Conservation (phyloP, 2,888 invertebrate species). For the Drosophila leonis region DNA sequence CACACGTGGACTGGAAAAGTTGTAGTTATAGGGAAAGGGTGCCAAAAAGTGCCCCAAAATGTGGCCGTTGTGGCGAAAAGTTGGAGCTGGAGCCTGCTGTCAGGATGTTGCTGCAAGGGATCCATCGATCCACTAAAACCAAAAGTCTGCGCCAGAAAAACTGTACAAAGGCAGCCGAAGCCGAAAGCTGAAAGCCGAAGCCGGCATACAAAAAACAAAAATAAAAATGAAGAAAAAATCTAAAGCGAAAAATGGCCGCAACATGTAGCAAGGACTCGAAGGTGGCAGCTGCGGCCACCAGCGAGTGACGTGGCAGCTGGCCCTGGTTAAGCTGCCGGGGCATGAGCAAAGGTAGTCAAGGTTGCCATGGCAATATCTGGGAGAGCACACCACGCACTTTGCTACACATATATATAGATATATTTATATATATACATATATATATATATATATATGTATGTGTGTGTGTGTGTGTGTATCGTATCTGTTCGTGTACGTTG, state of each 20-base stretch:
- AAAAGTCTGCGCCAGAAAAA: conserved; percentile 75
- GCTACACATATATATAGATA: conserved; percentile 3
- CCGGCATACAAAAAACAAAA: neutral
- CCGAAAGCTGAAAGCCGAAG: conserved; percentile 32
- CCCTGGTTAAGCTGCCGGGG: conserved; percentile 65
- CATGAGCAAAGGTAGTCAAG: conserved; percentile 78
- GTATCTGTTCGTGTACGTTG: conserved; percentile 47
- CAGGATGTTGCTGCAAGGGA: conserved; percentile 45
- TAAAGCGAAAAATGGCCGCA: conserved; percentile 34
- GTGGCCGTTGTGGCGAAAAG: conserved; percentile 45
- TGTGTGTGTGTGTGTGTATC: conserved; percentile 13
- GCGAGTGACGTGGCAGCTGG: conserved; percentile 35
- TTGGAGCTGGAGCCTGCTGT: conserved; percentile 22
- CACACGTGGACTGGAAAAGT: conserved; percentile 26
- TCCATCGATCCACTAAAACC: conserved; percentile 81
- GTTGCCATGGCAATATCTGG: conserved; percentile 81
- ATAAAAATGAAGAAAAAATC: neutral
- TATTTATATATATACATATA: conserved; percentile 4
- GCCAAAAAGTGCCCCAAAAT: conserved; percentile 41
- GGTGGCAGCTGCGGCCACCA: conserved; percentile 36
- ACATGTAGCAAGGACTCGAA: conserved; percentile 38
- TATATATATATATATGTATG: conserved; percentile 2
- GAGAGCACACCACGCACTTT: conserved; percentile 43
- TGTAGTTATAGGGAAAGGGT: conserved; percentile 17
- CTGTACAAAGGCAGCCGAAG: conserved; percentile 61